Conservation (phyloP, 2,888 invertebrate genomes). For the Neoscelio sp. region DNA sequence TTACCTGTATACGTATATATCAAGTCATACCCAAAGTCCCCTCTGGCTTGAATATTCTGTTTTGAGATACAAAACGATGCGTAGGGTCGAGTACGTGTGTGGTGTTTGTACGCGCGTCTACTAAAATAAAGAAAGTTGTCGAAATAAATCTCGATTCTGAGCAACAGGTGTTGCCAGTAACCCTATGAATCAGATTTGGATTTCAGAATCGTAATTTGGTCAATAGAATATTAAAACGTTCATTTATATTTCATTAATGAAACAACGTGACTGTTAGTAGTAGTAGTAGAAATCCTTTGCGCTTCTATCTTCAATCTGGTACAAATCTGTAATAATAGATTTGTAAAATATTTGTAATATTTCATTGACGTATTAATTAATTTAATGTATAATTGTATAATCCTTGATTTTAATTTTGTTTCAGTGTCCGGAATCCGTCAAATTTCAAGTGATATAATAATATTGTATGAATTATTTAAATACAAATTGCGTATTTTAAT, state of each 20-base stretch:
- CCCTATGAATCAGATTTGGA: slow-evolving; percentile 72
- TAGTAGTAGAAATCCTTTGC: too few species aligned
- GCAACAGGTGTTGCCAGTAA: slow-evolving; percentile 78
- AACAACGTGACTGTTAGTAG: too few species aligned
- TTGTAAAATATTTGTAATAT: too few species aligned
- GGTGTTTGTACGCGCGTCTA: slow-evolving; percentile 44
- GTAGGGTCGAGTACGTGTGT: slow-evolving; percentile 43
- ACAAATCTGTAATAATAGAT: too few species aligned
- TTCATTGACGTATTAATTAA: too few species aligned
- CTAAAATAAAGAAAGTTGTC: slow-evolving; percentile 62
- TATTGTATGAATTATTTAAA: slow-evolving; percentile 21
- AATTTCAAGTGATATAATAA: slow-evolving; percentile 19
- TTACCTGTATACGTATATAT: slow-evolving; percentile 68
- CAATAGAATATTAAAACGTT: slow-evolving; percentile 16
- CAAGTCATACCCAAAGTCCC: slow-evolving; percentile 61
- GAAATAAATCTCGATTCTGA: slow-evolving; percentile 74
- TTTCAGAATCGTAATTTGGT: slow-evolving; percentile 17
- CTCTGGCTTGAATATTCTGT: slow-evolving; percentile 59
- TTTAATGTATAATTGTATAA: too few species aligned
- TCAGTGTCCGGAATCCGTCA: too few species aligned
- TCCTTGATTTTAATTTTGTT: too few species aligned
- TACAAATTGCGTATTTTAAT: slow-evolving; percentile 5
- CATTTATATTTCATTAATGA: slow-evolving; percentile 32
- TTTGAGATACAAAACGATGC: slow-evolving; percentile 42
- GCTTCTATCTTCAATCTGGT: too few species aligned